These are phyloP conservation scores for Lissonota sp. DNA, from an alignment of 2,888 invertebrate species.

Conservation along the genomic window DNA sequence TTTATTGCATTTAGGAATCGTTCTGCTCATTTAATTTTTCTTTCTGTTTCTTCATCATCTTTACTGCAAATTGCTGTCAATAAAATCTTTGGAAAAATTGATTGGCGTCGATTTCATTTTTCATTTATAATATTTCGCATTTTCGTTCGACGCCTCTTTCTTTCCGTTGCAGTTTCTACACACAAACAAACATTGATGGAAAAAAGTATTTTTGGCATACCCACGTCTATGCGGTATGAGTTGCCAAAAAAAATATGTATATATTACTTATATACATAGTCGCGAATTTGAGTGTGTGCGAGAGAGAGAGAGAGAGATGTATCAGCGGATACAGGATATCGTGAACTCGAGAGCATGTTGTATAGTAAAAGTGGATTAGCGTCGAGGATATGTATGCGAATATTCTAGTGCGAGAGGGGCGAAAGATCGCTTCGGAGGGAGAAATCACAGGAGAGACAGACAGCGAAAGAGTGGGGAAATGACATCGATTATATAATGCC, in stretches of 20 bases:
- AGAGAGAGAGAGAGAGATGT: constrained; percentile 38
- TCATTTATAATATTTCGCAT: neutral
- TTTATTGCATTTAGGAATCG: too few relatives aligned
- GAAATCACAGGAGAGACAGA: constrained; percentile 26
- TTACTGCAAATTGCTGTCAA: neutral
- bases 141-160: too few relatives aligned
- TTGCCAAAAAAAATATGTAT: constrained; percentile 36
- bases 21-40: too few relatives aligned
- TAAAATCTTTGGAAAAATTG: neutral
- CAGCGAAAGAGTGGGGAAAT: constrained; percentile 62
- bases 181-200: too few relatives aligned
- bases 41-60: too few relatives aligned
- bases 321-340: constrained; percentile 33
- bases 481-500: constrained; percentile 58
- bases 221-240: constrained; percentile 60
- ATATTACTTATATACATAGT: constrained; percentile 6
- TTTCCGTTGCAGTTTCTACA: constrained; percentile 6
- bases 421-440: constrained; percentile 14
- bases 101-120: neutral
- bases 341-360: constrained; percentile 24
- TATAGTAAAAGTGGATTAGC: constrained; percentile 28
- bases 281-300: neutral
- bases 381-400: constrained; percentile 13
- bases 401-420: constrained; percentile 31
- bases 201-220: constrained; percentile 12